A percentile compares a stretch with the other conserved stretches of the same genome.
Evolutionary conservation across 1,140 invertebrate species (phyloP).

Genomic region (Idris sp.): DNA sequence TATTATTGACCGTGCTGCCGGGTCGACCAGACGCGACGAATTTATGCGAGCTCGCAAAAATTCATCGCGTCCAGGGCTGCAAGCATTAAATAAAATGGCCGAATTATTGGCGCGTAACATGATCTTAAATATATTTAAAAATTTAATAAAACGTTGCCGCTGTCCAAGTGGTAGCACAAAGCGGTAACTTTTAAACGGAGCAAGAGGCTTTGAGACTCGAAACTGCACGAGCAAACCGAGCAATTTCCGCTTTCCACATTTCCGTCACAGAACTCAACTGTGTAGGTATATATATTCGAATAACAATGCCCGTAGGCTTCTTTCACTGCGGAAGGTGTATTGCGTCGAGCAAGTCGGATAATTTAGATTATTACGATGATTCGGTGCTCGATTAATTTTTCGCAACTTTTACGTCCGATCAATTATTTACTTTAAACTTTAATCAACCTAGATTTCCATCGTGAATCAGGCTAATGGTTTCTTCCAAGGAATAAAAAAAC

Average conservation of each 20-base stretch:
- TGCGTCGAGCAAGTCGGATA: constrained; percentile 39
- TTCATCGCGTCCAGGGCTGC: too few relatives aligned
- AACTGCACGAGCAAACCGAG: constrained; percentile 45
- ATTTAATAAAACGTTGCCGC: constrained; percentile 35
- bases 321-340: constrained; percentile 48
- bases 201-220: constrained; percentile 33
- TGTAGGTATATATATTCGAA: constrained; percentile 50
- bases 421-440: constrained; percentile 7
- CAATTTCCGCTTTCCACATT: constrained; percentile 63
- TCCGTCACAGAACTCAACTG: constrained; percentile 57
- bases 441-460: constrained; percentile 2
- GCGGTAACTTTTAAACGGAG: constrained; percentile 33
- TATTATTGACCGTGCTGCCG: constrained; percentile 43
- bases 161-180: constrained; percentile 40
- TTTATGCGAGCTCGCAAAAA: too few relatives aligned
- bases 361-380: constrained; percentile 42
- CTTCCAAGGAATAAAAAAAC: too few relatives aligned
- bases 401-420: constrained; percentile 10
- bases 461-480: too few relatives aligned
- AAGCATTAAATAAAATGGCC: constrained; percentile 14
- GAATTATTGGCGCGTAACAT: constrained; percentile 48
- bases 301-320: constrained; percentile 58
- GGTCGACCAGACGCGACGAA: constrained; percentile 22
- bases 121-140: constrained; percentile 47
- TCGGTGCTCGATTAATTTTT: constrained; percentile 42